Evolutionary conservation across 2,888 invertebrate species (phyloP).

Genomic region (Galerucella pusilla): DNA sequence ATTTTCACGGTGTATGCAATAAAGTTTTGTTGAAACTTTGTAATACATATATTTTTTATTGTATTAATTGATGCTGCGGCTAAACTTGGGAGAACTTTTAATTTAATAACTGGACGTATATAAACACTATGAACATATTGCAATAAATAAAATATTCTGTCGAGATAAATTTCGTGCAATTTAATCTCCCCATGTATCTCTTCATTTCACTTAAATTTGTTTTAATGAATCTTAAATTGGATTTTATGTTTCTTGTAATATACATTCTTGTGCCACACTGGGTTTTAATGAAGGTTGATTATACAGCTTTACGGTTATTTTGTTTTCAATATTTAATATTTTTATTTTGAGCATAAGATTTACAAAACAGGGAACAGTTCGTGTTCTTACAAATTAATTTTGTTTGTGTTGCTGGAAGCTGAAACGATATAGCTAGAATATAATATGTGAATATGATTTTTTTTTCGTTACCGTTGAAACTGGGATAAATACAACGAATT

Average conservation of each 20-base stretch:
- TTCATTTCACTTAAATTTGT: conserved; percentile 21
- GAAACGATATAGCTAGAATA: too few relatives aligned
- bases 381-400: too few relatives aligned
- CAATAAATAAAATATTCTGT: conserved; percentile 7
- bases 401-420: too few relatives aligned
- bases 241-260: conserved; percentile 24
- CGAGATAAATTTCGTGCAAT: conserved; percentile 22
- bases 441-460: too few relatives aligned
- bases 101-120: neutral
- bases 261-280: conserved; percentile 31
- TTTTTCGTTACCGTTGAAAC: too few relatives aligned
- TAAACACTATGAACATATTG: neutral
- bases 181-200: conserved; percentile 24
- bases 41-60: neutral
- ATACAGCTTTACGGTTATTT: neutral
- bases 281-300: conserved; percentile 19
- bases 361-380: too few relatives aligned
- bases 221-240: conserved; percentile 30
- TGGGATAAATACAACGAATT: too few relatives aligned
- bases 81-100: neutral
- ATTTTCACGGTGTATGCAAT: neutral
- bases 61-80: neutral
- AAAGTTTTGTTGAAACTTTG: neutral
- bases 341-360: too few relatives aligned
- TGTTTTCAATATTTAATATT: neutral